phyloP scores from a whole-genome alignment of 92 coral and sea anemone species.

The Virgularia gustaviana region DNA sequence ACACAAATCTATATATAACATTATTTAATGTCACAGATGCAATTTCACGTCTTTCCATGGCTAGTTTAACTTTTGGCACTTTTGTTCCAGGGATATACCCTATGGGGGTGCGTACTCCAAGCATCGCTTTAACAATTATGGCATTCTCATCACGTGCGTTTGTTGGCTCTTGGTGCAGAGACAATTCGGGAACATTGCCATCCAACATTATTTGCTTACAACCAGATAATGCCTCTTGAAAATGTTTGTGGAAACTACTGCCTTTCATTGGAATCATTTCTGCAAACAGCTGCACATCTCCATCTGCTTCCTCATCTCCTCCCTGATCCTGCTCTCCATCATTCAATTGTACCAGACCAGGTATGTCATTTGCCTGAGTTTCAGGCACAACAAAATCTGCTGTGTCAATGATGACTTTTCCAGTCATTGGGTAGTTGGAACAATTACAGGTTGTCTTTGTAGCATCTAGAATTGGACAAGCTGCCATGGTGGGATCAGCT shows the following conservation, averaged over 20 bases:
- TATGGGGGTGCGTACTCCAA: constrained; percentile 33
- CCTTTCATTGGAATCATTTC: neutral
- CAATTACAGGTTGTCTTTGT: neutral
- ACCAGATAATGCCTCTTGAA: constrained; percentile 24
- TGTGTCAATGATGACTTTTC: neutral
- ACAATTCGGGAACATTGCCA: constrained; percentile 9
- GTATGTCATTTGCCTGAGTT: neutral
- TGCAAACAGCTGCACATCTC: neutral
- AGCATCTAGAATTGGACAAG: neutral
- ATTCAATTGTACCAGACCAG: neutral
- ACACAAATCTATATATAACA: constrained; percentile 19
- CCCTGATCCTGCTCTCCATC: neutral
- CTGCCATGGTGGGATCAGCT: neutral
- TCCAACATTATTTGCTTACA: constrained; percentile 21
- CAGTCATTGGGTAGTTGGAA: neutral
- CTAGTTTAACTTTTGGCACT: constrained; percentile 49
- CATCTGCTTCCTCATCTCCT: neutral
- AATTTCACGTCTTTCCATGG: constrained; percentile 33
- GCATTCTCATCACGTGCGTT: constrained; percentile 29
- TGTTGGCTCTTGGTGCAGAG: constrained; percentile 8
- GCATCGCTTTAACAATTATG: constrained; percentile 40
- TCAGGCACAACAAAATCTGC: neutral
- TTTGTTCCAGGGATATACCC: constrained; percentile 50
- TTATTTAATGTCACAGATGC: constrained; percentile 27
- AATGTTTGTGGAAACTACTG: constrained; percentile 36